Base-by-base conservation (phyloP, 2,888 invertebrate genomes). In the Troilus luridus region DNA sequence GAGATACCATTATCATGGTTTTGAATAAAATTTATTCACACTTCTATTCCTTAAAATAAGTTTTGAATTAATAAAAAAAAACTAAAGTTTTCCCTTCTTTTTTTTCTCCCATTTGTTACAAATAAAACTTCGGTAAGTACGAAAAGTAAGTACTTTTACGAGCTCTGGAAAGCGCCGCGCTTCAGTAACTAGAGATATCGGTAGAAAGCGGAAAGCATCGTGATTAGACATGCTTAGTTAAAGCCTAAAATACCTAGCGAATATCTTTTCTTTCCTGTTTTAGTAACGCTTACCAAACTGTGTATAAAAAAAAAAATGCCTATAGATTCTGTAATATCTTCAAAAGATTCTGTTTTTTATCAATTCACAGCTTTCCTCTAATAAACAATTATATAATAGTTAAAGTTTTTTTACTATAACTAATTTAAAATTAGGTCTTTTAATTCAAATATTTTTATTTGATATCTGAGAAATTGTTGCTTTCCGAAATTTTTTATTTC, bases 191-290 rank as follows among this genome's bases (percentile, higher is more conserved):
- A 81, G 81, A 81, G 54, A 19, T 81, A 81, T 81, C 81, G 19
- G 81, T 81, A 81, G 81, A 81, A 81, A 81, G 81, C 81, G 81
- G 81, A 81, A 81, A 81, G 81, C 21, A 81, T 81, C 54, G 19
- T 54, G 54, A 81, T 81, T 81, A 81, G 81, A 21, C 54, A 54
- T 81, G 81, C 81, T 81, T 54, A 54, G 81, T 81, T 81, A 81
- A 81, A 81, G 81, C 81, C 54, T 81, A 81, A 81, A 81, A 81
- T 81, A 41, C 54, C 81, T 54, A 81, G 54, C 54, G 12, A 67
- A 81, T 17, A 54, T 41, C 81, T 56, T 81, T 81, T 81, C 81
- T 81, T 81, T 81, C 81, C 54, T 81, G 81, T 81, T 21, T 54
- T 21, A 54, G 81, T 81, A 81, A 81, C 54, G 41, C 81, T 81